Conservation (phyloP, 1,140 invertebrate genomes). For the Matsumurasca onukii region DNA sequence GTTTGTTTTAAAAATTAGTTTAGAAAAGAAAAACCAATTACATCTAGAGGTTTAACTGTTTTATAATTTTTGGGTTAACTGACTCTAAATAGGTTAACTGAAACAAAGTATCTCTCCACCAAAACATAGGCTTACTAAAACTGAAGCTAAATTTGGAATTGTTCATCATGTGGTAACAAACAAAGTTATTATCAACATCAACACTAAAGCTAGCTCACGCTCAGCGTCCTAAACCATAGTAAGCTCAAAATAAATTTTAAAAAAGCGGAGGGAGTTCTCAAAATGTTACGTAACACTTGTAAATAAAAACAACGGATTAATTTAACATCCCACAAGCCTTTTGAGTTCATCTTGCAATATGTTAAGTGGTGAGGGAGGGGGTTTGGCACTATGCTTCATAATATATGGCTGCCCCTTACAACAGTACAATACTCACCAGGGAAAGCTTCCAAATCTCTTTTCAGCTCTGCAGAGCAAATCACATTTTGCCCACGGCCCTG, state of each 20-base stretch:
- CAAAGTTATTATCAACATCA: neutral
- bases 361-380: neutral
- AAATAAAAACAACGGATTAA: neutral
- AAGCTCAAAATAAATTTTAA: neutral
- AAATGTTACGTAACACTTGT: neutral
- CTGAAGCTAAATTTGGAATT: neutral
- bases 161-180: neutral
- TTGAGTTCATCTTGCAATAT: neutral
- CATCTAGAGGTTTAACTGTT: neutral
- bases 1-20: neutral
- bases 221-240: neutral
- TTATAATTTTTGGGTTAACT: neutral
- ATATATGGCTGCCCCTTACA: neutral
- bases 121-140: neutral
- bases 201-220: neutral
- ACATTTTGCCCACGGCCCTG: conserved; percentile 57
- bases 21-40: neutral
- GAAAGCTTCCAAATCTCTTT: conserved; percentile 55
- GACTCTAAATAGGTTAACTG: neutral
- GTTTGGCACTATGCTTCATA: neutral
- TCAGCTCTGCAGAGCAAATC: conserved; percentile 61
- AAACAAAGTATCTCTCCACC: neutral
- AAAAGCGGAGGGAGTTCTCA: neutral
- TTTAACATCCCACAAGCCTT: neutral
- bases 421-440: conserved; percentile 43